These are phyloP conservation scores for Heliconius congener DNA, from an alignment of 1,140 invertebrate genomes.

Conservation along the genomic window DNA sequence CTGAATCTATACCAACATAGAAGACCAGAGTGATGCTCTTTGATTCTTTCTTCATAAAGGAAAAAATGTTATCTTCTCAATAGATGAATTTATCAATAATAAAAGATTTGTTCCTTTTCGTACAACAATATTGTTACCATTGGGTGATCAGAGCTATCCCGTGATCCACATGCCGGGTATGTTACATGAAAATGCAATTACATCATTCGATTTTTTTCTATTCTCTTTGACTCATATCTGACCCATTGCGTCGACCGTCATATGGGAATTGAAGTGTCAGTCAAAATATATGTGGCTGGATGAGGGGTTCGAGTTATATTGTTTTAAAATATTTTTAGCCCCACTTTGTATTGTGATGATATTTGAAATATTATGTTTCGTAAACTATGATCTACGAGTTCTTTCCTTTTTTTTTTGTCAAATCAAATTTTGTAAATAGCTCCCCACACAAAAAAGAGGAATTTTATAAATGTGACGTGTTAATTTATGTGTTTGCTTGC, in stretches of 20 bases:
- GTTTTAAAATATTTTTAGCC: not conserved
- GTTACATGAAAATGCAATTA: slow-evolving; percentile 6
- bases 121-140: not conserved
- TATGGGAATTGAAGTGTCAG: slow-evolving; percentile 11
- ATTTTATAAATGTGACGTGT: too few species aligned
- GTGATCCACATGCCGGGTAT: not conserved
- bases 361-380: not conserved
- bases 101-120: not conserved
- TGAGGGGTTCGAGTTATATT: not conserved
- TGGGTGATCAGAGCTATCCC: not conserved
- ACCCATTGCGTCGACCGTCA: slow-evolving; percentile 1
- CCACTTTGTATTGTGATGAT: not conserved
- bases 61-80: not conserved
- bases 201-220: not conserved
- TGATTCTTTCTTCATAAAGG: not conserved
- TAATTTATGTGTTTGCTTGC: too few species aligned
- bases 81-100: not conserved
- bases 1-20: too few species aligned
- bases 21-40: too few species aligned
- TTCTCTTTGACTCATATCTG: slow-evolving; percentile 5
- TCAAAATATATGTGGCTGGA: not conserved
- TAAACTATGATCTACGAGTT: not conserved
- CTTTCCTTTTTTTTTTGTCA: too few species aligned
- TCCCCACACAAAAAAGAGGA: too few species aligned
- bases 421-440: too few species aligned